Conservation (phyloP, 2,888 invertebrate genomes). For the Eupeodes latifasciatus region DNA sequence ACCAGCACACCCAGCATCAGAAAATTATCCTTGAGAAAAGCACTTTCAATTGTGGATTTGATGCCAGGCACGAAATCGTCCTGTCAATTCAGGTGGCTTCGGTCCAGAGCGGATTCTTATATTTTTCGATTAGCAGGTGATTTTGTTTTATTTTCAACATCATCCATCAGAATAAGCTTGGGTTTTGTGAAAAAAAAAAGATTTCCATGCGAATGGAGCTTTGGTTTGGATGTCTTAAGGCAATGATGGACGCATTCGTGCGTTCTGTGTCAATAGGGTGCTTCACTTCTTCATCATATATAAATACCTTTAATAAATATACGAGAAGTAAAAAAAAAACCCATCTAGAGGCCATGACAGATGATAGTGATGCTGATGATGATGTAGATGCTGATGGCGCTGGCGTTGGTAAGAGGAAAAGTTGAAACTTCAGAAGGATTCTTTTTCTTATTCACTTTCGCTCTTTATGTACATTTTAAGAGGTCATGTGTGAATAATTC, state of each 20-base stretch:
- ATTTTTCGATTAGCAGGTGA: conserved; percentile 50
- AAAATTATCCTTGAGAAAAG: conserved; percentile 67
- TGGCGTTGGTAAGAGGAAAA: neutral
- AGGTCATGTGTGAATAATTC: conserved; percentile 74
- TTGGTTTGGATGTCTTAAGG: neutral
- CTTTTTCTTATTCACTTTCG: conserved; percentile 35
- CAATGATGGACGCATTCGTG: conserved; percentile 45
- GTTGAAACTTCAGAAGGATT: neutral
- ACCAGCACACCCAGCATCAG: neutral
- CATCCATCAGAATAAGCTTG: neutral
- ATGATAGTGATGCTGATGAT: neutral
- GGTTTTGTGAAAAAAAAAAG: neutral
- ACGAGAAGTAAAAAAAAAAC: conserved; percentile 35
- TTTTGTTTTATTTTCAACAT: neutral
- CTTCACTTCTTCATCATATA: neutral
- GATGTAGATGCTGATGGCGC: neutral
- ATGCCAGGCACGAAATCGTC: conserved; percentile 25
- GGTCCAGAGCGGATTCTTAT: conserved; percentile 26
- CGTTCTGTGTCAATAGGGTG: conserved; percentile 50
- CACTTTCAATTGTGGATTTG: conserved; percentile 42
- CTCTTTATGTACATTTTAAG: conserved; percentile 52
- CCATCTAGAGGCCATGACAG: neutral
- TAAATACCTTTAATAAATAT: neutral
- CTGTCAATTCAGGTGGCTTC: conserved; percentile 27
- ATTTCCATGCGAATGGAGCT: neutral